These are phyloP conservation scores for Osmerus mordax DNA, from an alignment of 2,113 vertebrate species.

Conservation along the genomic window DNA sequence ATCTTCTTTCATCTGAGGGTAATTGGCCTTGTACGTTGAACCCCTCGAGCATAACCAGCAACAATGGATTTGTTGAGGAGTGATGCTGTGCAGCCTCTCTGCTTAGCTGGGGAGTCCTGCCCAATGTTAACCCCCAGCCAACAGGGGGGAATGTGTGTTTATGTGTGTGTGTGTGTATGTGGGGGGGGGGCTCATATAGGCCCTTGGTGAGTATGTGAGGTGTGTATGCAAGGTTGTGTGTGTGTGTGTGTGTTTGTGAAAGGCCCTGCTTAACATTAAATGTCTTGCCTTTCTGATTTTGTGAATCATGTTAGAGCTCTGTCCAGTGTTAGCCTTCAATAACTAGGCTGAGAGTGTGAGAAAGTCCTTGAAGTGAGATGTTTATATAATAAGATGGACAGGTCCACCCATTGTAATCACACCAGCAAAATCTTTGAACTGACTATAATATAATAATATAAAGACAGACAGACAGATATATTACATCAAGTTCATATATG, in stretches of 20 bases:
- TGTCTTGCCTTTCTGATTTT: no score
- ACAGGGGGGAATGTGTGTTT: conserved; percentile 3
- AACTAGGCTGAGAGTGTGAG: neutral
- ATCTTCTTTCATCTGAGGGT: conserved; percentile 43
- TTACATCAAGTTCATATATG: no score
- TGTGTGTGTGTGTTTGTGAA: neutral
- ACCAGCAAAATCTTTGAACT: neutral
- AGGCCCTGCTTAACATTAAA: no score
- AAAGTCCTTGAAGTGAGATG: neutral
- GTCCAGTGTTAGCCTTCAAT: neutral
- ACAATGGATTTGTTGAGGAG: conserved; percentile 37
- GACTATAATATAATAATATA: no score
- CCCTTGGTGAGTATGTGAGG: neutral
- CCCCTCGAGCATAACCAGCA: conserved; percentile 34
- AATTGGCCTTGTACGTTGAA: conserved; percentile 37
- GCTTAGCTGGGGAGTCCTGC: conserved; percentile 13
- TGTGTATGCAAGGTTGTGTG: conserved; percentile 5
- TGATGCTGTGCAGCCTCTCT: conserved; percentile 45
- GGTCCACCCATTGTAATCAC: neutral
- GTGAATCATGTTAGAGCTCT: neutral
- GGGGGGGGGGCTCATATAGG: no score
- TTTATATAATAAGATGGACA: neutral
- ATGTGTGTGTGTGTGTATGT: no score
- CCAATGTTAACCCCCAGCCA: conserved; percentile 17
- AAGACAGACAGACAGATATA: no score